Conservation (phyloP, 2,888 invertebrate genomes). For the Idaea straminata region DNA sequence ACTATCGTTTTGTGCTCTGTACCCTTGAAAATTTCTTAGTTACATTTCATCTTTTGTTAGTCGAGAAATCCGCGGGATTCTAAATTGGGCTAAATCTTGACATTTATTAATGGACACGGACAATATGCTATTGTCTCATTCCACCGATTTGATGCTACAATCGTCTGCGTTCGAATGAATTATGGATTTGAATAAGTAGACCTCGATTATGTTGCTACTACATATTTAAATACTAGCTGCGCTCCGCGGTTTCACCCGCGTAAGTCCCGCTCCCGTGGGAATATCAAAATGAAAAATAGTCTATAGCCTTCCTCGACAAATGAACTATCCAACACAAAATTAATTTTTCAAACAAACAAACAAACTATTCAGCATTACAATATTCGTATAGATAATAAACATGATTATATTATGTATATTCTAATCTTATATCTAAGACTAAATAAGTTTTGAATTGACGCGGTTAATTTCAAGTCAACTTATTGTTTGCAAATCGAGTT, state of each 20-base stretch:
- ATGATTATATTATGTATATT: too few relatives aligned
- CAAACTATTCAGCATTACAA: too few relatives aligned
- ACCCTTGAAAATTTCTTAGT: constrained; percentile 35
- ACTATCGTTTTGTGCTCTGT: constrained; percentile 28
- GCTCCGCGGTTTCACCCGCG: too few relatives aligned
- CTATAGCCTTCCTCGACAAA: too few relatives aligned
- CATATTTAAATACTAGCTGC: background rate
- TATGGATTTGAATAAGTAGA: constrained; percentile 47
- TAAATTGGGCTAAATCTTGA: constrained; percentile 41
- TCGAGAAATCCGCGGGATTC: constrained; percentile 28
- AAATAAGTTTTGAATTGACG: background rate
- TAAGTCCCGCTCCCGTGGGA: too few relatives aligned
- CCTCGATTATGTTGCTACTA: background rate
- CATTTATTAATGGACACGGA: constrained; percentile 52
- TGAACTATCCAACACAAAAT: too few relatives aligned
- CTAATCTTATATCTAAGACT: background rate
- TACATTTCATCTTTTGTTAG: constrained; percentile 44
- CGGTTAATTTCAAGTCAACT: constrained; percentile 4
- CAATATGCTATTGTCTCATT: constrained; percentile 43
- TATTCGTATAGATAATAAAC: too few relatives aligned
- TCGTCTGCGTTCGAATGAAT: constrained; percentile 35
- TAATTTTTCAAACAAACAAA: too few relatives aligned
- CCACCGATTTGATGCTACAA: constrained; percentile 38
- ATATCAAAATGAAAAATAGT: too few relatives aligned
- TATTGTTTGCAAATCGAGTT: constrained; percentile 13